phyloP scores from a whole-genome alignment of 2,888 invertebrate species.

The Drosophila pegasa region DNA sequence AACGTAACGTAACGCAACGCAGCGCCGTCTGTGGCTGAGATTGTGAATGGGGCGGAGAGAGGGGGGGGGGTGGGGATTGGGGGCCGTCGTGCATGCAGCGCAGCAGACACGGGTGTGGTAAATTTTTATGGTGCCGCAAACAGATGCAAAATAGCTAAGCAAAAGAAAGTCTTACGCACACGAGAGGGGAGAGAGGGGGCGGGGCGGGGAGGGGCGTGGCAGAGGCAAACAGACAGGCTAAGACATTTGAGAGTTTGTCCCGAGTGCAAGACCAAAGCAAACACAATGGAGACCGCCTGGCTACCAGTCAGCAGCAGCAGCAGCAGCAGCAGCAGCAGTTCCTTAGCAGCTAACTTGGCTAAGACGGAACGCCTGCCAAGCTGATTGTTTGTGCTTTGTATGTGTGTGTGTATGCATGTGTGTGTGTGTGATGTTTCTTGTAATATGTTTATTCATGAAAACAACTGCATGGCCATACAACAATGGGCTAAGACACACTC shows the following conservation, averaged over 20 bases:
- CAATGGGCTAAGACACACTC: neutral
- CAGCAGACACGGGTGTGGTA: slow-evolving; percentile 74
- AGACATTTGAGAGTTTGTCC: slow-evolving; percentile 47
- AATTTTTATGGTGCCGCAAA: slow-evolving; percentile 79
- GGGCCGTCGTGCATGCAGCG: slow-evolving; percentile 51
- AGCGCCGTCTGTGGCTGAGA: slow-evolving; percentile 51
- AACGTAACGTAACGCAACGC: slow-evolving; percentile 37
- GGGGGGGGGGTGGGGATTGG: too few relatives aligned
- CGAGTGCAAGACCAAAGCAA: slow-evolving; percentile 31
- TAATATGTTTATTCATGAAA: slow-evolving; percentile 55
- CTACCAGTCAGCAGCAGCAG: slow-evolving; percentile 64
- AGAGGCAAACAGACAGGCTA: slow-evolving; percentile 25
- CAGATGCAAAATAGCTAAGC: slow-evolving; percentile 75
- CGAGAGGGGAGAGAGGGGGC: neutral
- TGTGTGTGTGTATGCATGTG: slow-evolving; percentile 17
- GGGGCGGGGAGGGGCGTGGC: neutral
- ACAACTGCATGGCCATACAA: slow-evolving; percentile 20
- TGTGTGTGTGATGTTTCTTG: slow-evolving; percentile 28
- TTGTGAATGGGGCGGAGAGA: slow-evolving; percentile 37
- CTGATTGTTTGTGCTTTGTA: slow-evolving; percentile 44
- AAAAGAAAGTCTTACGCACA: slow-evolving; percentile 54
- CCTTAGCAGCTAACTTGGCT: slow-evolving; percentile 62
- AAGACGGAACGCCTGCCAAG: slow-evolving; percentile 51
- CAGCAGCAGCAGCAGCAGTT: slow-evolving; percentile 66
- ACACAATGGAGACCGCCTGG: slow-evolving; percentile 72